Conservation (phyloP, 2,797 vertebrate genomes). For the Pteronotus mesoamericanus region DNA sequence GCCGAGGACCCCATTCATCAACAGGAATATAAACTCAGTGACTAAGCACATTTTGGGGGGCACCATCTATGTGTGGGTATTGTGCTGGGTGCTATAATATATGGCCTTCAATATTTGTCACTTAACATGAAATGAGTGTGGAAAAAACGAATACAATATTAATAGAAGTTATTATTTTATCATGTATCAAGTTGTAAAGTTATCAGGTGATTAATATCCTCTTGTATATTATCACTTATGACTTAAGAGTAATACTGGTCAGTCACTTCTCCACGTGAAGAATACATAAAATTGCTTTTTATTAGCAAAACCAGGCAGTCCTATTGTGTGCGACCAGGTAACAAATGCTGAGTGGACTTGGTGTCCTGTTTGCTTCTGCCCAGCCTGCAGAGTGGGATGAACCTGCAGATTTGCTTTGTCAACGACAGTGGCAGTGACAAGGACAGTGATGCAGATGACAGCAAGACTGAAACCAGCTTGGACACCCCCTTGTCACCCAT, state of each 20-base stretch:
- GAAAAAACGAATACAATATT: background rate
- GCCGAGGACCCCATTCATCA: background rate
- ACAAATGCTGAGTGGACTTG: background rate
- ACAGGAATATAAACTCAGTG: background rate
- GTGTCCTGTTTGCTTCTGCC: background rate
- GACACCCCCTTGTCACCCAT: constrained; percentile 96
- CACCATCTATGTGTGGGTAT: background rate
- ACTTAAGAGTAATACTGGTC: background rate
- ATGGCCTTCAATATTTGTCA: background rate
- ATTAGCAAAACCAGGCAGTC: background rate
- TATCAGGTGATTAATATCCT: background rate
- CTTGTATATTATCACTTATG: background rate
- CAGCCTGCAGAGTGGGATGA: constrained; percentile 98
- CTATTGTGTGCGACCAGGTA: accelerated
- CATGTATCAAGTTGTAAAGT: background rate
- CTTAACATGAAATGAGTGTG: background rate
- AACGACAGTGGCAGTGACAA: constrained; percentile 98
- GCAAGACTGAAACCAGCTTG: constrained; percentile 98
- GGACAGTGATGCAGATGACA: constrained; percentile 98
- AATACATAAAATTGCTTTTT: background rate
- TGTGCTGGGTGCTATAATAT: background rate
- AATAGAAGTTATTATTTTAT: background rate
- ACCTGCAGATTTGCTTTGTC: constrained; percentile 98
- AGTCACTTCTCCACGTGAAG: background rate
- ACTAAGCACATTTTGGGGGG: background rate